Evolutionary conservation across 2,888 invertebrate genomes (phyloP).

Genomic region (Drosophila paramelanica): DNA sequence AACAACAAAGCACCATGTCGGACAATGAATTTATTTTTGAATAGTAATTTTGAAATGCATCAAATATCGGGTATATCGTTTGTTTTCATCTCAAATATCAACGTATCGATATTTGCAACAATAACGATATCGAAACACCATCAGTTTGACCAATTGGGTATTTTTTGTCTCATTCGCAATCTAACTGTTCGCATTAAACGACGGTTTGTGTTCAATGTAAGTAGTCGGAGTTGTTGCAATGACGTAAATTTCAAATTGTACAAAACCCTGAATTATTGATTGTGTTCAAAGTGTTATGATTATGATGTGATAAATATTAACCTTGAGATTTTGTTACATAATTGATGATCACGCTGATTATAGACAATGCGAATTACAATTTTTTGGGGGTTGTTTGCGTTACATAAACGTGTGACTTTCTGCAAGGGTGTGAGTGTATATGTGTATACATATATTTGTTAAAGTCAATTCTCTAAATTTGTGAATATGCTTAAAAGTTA

Average conservation of each 20-base stretch:
- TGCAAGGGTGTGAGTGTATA: constrained; percentile 30
- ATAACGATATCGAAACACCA: constrained; percentile 7
- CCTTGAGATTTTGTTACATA: constrained; percentile 26
- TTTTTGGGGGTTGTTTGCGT: constrained; percentile 71
- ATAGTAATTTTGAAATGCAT: neutral
- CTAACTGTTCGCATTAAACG: constrained; percentile 60
- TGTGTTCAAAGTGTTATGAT: constrained; percentile 32
- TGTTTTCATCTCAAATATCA: constrained; percentile 8
- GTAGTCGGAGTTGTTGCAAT: constrained; percentile 66
- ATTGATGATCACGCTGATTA: constrained; percentile 16
- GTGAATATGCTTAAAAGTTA: constrained; percentile 36
- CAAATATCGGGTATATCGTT: neutral
- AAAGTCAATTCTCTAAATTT: constrained; percentile 4
- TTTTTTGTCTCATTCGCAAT: constrained; percentile 65
- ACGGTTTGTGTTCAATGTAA: constrained; percentile 83
- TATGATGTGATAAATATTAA: constrained; percentile 15
- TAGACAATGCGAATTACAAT: constrained; percentile 25
- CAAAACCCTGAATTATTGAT: constrained; percentile 44
- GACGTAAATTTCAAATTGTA: constrained; percentile 63
- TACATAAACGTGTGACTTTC: constrained; percentile 70
- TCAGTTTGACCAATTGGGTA: constrained; percentile 34
- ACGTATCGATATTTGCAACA: constrained; percentile 4
- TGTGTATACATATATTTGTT: constrained; percentile 17
- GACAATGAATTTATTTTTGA: too few species aligned
- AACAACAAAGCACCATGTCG: too few species aligned